phyloP scores from a whole-genome alignment of 2,113 vertebrate species.

The Acanthisitta chloris region DNA sequence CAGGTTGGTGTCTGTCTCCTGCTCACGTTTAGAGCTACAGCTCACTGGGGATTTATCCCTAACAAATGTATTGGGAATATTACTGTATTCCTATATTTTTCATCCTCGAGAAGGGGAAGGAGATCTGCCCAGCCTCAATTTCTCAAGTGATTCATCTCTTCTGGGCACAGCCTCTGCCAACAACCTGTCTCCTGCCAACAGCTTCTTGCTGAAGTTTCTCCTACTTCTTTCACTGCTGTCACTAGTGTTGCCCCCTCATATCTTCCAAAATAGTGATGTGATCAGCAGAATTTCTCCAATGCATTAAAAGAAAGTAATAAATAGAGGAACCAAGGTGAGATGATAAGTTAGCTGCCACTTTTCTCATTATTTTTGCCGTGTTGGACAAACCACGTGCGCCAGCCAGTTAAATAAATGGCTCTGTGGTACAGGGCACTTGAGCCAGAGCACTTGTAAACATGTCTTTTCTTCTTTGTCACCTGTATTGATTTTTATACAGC shows the following conservation, averaged over 20 bases:
- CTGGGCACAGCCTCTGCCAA: neutral
- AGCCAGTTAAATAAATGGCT: neutral
- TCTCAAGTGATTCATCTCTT: neutral
- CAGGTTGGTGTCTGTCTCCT: accelerated
- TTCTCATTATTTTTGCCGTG: constrained; percentile 18
- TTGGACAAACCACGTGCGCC: neutral
- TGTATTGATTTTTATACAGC: neutral
- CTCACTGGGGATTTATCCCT: neutral
- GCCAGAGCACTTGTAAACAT: neutral
- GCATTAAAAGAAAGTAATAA: neutral
- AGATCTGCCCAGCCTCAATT: neutral
- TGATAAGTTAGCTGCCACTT: constrained; percentile 59
- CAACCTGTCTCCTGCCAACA: neutral
- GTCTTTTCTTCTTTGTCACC: neutral
- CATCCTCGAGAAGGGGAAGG: neutral
- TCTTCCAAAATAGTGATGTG: neutral
- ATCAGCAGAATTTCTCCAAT: neutral
- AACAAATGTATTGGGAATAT: neutral
- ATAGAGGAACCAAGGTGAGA: neutral
- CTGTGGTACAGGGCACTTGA: neutral
- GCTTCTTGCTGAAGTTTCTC: neutral
- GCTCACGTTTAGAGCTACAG: neutral
- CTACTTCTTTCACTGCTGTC: neutral
- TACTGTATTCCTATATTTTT: neutral
- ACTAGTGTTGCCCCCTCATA: neutral